phyloP scores from a whole-genome alignment of 2,888 invertebrate genomes.

The Parnassius glacialis region DNA sequence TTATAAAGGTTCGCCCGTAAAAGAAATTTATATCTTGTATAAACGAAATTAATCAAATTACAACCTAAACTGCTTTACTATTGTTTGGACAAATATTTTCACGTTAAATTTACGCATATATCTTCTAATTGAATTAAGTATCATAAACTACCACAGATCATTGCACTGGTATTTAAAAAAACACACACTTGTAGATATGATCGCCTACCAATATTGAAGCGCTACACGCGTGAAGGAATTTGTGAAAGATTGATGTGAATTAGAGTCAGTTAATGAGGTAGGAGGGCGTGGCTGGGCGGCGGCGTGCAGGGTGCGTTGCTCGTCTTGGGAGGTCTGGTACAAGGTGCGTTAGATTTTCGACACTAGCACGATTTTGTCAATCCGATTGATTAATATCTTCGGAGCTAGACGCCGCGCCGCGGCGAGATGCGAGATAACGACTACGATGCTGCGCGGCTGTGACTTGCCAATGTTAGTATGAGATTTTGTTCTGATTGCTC shows the following conservation, averaged over 20 bases:
- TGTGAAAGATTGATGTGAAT: slow-evolving; percentile 66
- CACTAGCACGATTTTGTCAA: slow-evolving; percentile 79
- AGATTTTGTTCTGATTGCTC: not conserved
- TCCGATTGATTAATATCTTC: slow-evolving; percentile 70
- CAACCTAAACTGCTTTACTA: too few relatives aligned
- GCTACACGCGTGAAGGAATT: slow-evolving; percentile 35
- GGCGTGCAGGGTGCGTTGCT: slow-evolving; percentile 68
- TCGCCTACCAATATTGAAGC: slow-evolving; percentile 13
- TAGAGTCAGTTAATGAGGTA: slow-evolving; percentile 73
- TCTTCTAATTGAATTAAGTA: slow-evolving; percentile 4
- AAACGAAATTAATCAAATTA: too few relatives aligned
- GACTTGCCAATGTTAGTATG: slow-evolving; percentile 33
- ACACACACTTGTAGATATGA: slow-evolving; percentile 10
- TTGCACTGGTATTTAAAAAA: slow-evolving; percentile 8
- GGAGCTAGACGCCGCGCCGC: slow-evolving; percentile 45
- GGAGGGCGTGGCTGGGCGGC: slow-evolving; percentile 59
- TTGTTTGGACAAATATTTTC: too few relatives aligned
- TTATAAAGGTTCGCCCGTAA: too few relatives aligned
- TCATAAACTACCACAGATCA: slow-evolving; percentile 19
- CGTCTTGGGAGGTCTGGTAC: slow-evolving; percentile 71
- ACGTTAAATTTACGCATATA: too few relatives aligned
- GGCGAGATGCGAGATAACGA: slow-evolving; percentile 58
- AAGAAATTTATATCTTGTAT: too few relatives aligned
- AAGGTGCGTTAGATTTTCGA: slow-evolving; percentile 71
- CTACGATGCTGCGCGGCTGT: slow-evolving; percentile 33